These are phyloP conservation scores for Trissolcus brochymenae DNA, from an alignment of 2,888 invertebrate genomes.

Conservation along the genomic window DNA sequence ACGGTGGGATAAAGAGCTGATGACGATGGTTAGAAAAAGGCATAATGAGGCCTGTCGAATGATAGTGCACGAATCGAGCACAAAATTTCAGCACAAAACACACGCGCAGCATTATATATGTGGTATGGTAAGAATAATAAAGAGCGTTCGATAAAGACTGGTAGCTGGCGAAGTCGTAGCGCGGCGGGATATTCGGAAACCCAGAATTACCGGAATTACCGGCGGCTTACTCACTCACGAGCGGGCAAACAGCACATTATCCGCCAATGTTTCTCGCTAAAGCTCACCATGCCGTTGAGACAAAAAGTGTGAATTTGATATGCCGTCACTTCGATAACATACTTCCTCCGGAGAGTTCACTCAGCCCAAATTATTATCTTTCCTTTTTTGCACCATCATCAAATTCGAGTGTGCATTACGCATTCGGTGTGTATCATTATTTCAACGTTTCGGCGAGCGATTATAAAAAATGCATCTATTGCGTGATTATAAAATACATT, in stretches of 20 bases:
- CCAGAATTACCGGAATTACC: constrained; percentile 74
- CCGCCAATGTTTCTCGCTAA: constrained; percentile 55
- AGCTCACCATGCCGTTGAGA: constrained; percentile 43
- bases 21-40: constrained; percentile 62
- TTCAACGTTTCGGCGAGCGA: constrained; percentile 24
- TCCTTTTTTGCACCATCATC: constrained; percentile 43
- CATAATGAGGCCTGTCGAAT: constrained; percentile 67
- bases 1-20: constrained; percentile 59
- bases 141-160: constrained; percentile 68
- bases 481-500: constrained; percentile 54
- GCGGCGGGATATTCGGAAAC: constrained; percentile 66
- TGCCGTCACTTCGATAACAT: constrained; percentile 50
- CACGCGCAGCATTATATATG: constrained; percentile 57
- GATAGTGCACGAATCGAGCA: constrained; percentile 66
- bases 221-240: constrained; percentile 61
- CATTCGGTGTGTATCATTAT: constrained; percentile 42
- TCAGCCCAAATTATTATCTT: constrained; percentile 53
- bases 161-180: constrained; percentile 66
- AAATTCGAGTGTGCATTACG: constrained; percentile 39
- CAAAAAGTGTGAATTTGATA: constrained; percentile 59
- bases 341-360: constrained; percentile 26
- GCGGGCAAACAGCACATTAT: constrained; percentile 65
- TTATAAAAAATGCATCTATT: constrained; percentile 37
- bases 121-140: constrained; percentile 66
- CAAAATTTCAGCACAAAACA: constrained; percentile 42